Base-by-base conservation (phyloP, 1,140 invertebrate genomes). In the Zaprionus gabonicus region DNA sequence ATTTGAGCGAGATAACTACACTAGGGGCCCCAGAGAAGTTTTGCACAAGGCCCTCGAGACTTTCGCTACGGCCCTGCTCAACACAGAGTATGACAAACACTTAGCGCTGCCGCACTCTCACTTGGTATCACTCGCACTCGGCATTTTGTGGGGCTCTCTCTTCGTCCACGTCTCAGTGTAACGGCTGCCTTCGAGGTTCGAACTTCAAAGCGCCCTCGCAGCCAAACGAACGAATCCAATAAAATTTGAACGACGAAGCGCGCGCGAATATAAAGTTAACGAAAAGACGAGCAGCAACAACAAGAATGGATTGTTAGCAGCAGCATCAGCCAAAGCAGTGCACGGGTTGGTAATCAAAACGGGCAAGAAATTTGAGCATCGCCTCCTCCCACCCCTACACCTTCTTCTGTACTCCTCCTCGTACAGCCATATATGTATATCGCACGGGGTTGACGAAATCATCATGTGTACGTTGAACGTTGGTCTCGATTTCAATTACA, bases 121-220 rank as follows among this genome's bases (percentile, higher is more conserved):
- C 13, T 57, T 31, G 23, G 17, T 59, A 31, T 17, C 34, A 53
- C 28, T 31, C 23, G 23, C 57, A 62, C 66, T 75, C 67, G 55
- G 56, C 69, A 70, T 67, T 59, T 80, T 80, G 68, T 41, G 70
- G 46, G 46, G 44, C 55, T 71, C 84, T 87, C 72, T 70, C 53
- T 64, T 63, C 53, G 59, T 34, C 67, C 70, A 73, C 59, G 70
- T 65, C 56, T 73, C 78, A 80, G 83, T 86, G 73, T 87, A 87
- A 78, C 83, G 80, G 83, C 84, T 82, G 84, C 82, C 84, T 86
- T 80, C 84, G 83, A 73, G 87, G 83, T 80, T 87, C 80, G 56
- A 83, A 79, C 83, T 81, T 67, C 83, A 77, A 78, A 74, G 72
- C 72, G 70, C 59, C 71, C 38, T 31, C 38, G 15, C 75, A 66